Percentiles rank a stretch among this genome's conserved stretches.
These are phyloP conservation scores for Panagrolaimus sp. DNA, from an alignment of 1,140 invertebrate genomes.

Conservation along the genomic window DNA sequence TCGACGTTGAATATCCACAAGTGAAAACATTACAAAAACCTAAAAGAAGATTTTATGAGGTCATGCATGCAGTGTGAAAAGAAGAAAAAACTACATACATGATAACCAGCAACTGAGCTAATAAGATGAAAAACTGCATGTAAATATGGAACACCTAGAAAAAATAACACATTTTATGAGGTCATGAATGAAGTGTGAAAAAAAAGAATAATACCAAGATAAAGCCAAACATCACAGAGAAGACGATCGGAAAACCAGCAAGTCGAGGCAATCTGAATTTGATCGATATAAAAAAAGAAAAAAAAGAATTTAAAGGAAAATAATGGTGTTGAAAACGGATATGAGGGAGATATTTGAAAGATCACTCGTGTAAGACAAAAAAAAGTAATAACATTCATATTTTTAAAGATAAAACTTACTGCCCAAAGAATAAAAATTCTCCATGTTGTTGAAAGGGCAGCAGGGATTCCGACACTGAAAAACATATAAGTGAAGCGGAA, in stretches of 20 bases:
- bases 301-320: no score
- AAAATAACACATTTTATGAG: neutral
- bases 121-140: slow-evolving; percentile 54
- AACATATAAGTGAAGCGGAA: no score
- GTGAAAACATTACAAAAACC: slow-evolving; percentile 55
- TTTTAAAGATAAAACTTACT: no score
- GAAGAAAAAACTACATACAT: neutral
- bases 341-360: no score
- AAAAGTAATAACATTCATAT: no score
- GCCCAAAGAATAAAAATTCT: slow-evolving; percentile 48
- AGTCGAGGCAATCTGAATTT: slow-evolving; percentile 36
- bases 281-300: no score
- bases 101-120: slow-evolving; percentile 34
- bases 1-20: slow-evolving; percentile 48
- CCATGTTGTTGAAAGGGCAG: slow-evolving; percentile 36
- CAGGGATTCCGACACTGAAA: slow-evolving; percentile 47
- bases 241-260: slow-evolving; percentile 53
- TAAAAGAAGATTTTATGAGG: slow-evolving; percentile 32
- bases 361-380: no score
- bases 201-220: slow-evolving; percentile 33
- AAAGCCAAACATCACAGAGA: slow-evolving; percentile 54
- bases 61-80: no score
- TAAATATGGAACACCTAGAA: slow-evolving; percentile 50
- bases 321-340: no score
- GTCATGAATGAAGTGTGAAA: neutral